These are phyloP conservation scores for Ceyx cyanopectus DNA, from an alignment of 2,113 vertebrate species.

Conservation along the genomic window DNA sequence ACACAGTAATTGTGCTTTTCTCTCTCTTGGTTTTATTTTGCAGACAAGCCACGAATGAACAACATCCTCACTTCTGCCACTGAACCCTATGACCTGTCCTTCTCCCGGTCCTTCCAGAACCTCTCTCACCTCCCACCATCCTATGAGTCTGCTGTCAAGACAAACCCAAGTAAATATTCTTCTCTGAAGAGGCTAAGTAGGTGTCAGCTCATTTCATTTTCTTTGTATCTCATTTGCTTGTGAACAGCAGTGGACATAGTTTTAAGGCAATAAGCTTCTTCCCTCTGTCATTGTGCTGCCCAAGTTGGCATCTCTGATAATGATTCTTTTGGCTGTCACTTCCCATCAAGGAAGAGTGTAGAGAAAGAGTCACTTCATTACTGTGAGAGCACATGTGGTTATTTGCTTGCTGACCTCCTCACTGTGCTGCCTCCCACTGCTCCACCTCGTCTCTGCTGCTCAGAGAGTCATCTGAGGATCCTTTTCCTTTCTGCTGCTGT, in stretches of 20 bases:
- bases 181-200: slow-evolving; percentile 98
- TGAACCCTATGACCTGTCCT: slow-evolving; percentile 97
- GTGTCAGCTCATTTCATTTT: slow-evolving; percentile 72
- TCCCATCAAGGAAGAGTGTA: background rate
- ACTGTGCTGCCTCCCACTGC: background rate
- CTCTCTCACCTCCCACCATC: slow-evolving; percentile 97
- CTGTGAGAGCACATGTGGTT: background rate
- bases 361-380: background rate
- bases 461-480: background rate
- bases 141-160: slow-evolving; percentile 95
- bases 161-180: slow-evolving; percentile 95
- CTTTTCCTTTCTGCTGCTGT: background rate
- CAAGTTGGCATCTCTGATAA: background rate
- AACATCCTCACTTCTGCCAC: slow-evolving; percentile 97
- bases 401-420: background rate
- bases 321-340: background rate
- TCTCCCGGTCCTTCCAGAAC: slow-evolving; percentile 98
- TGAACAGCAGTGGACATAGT: background rate
- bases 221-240: background rate
- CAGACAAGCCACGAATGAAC: slow-evolving; percentile 95
- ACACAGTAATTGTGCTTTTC: background rate
- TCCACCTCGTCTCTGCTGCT: background rate
- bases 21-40: slow-evolving; percentile 24
- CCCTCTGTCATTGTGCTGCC: background rate
- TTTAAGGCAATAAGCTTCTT: background rate